Percentiles rank a stretch among this genome's conserved stretches.
Conservation (phyloP, 2,113 vertebrate genomes). For the Microcebus jonahi region DNA sequence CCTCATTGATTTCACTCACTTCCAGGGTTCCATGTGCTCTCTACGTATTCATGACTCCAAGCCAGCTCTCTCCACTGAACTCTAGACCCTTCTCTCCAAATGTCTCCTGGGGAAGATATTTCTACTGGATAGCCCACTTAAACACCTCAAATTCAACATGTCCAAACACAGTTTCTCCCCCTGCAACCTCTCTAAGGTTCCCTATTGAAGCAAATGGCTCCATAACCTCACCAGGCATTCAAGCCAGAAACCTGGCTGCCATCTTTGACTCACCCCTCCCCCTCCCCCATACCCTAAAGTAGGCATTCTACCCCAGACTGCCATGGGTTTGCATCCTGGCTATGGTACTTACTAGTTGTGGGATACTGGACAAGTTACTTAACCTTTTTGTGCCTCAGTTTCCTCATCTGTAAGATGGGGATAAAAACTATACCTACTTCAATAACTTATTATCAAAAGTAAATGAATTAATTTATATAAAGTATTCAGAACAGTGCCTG, state of each 20-base stretch:
- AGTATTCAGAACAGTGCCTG: not conserved
- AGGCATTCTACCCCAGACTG: not conserved
- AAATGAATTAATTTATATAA: slow-evolving; percentile 18
- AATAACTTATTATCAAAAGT: not conserved
- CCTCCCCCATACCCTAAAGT: not conserved
- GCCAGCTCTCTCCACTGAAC: not conserved
- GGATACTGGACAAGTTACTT: not conserved
- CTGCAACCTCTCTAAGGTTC: not conserved
- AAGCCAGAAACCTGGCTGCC: not conserved
- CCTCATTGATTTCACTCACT: not conserved
- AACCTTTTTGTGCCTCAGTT: not conserved
- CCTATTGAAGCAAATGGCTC: not conserved
- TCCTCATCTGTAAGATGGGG: not conserved
- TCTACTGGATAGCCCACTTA: not conserved
- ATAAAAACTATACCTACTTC: not conserved
- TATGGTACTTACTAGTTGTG: not conserved
- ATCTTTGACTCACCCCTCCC: not conserved
- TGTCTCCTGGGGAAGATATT: not conserved
- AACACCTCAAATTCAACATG: not conserved
- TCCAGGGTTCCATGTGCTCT: not conserved
- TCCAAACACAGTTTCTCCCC: not conserved
- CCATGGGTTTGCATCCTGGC: not conserved
- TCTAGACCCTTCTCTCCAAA: not conserved
- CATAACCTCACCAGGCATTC: not conserved
- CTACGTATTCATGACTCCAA: not conserved